A percentile compares a stretch with the other conserved stretches of the same genome.
phyloP scores from a whole-genome alignment of 92 coral and sea anemone species.

The Porites divaricata region DNA sequence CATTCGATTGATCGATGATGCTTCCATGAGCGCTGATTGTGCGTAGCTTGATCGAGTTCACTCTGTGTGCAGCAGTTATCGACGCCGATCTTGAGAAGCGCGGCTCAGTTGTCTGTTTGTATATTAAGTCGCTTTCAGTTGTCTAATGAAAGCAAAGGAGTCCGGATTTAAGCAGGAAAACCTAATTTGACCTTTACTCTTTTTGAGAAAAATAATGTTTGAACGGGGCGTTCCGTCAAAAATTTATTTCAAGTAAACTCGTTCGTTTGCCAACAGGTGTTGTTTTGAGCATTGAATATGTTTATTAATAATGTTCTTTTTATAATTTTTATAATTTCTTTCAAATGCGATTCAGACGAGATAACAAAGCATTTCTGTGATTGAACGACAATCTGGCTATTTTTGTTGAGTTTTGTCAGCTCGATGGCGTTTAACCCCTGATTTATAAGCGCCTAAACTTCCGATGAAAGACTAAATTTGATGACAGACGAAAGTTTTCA shows the following conservation, averaged over 20 bases:
- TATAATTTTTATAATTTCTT: neutral
- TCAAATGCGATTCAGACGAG: neutral
- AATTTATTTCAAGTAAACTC: neutral
- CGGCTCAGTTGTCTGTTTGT: neutral
- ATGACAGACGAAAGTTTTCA: neutral
- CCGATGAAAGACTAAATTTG: neutral
- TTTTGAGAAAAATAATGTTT: slow-evolving; percentile 4
- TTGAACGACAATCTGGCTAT: slow-evolving; percentile 1
- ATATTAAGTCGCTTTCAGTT: neutral
- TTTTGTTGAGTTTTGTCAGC: neutral
- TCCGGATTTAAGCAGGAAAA: neutral
- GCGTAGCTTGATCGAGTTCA: neutral
- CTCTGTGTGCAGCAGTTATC: too few species aligned
- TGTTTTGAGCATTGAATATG: neutral
- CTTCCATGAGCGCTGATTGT: neutral
- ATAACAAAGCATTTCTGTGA: neutral
- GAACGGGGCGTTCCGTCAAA: slow-evolving; percentile 37
- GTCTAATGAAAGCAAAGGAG: neutral
- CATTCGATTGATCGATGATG: neutral
- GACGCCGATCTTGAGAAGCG: neutral
- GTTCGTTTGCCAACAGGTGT: neutral
- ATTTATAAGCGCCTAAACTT: neutral
- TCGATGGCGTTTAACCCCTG: neutral
- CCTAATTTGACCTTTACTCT: slow-evolving; percentile 10
- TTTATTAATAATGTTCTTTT: neutral